phyloP scores from a whole-genome alignment of 37 sponge, comb jelly and placozoan genomes.

The Crambe crambe region DNA sequence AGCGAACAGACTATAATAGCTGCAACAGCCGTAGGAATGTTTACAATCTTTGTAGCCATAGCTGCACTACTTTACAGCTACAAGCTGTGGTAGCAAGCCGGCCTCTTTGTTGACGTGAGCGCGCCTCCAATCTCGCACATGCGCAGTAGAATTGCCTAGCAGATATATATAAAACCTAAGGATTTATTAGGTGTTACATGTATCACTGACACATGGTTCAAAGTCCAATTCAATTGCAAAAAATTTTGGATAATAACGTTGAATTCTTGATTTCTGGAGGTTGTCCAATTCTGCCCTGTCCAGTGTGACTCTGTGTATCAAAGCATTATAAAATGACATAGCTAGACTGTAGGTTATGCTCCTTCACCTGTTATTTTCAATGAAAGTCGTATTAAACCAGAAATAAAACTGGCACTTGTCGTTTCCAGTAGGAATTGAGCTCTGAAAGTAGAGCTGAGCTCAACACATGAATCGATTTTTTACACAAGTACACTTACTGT shows the following conservation, averaged over 20 bases:
- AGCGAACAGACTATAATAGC: background rate
- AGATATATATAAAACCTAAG: no score
- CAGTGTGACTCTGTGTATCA: constrained; percentile 13
- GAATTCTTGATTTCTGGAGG: constrained; percentile 31
- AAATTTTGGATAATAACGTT: constrained; percentile 14
- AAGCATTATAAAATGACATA: background rate
- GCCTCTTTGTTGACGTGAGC: background rate
- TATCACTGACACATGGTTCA: constrained; percentile 5
- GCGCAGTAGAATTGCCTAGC: no score
- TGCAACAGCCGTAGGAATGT: background rate
- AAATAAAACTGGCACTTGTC: constrained; percentile 72
- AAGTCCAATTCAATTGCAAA: constrained; percentile 18
- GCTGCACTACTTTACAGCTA: no score
- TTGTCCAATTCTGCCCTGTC: constrained; percentile 44
- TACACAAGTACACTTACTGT: constrained; percentile 16
- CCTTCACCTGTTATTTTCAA: constrained; percentile 46
- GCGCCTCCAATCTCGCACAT: background rate
- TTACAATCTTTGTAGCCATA: no score
- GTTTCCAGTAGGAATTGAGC: constrained; percentile 26
- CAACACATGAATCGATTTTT: background rate
- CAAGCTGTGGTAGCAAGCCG: no score
- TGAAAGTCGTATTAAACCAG: constrained; percentile 71
- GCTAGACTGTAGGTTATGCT: background rate
- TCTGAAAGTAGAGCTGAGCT: background rate
- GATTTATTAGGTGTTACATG: no score